phyloP scores from a whole-genome alignment of 2,113 vertebrate genomes.

The Mandrillus leucophaeus region DNA sequence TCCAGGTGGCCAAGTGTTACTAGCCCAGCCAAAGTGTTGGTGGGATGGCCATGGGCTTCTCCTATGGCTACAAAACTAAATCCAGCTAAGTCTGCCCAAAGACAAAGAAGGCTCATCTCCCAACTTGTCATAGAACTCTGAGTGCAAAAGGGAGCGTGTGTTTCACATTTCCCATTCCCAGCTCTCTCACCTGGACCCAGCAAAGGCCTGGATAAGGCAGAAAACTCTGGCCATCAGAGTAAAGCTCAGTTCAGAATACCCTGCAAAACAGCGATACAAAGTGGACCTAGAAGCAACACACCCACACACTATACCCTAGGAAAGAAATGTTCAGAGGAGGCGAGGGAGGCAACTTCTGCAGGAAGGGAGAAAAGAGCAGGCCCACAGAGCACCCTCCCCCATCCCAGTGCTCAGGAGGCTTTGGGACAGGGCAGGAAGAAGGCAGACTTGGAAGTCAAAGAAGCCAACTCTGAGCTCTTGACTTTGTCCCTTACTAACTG shows the following conservation, averaged over 20 bases:
- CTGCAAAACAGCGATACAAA: background rate
- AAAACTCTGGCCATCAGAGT: background rate
- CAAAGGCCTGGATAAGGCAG: background rate
- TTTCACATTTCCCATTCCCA: background rate
- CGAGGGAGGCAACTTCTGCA: background rate
- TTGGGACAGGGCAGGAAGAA: rapidly evolving
- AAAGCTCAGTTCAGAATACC: background rate
- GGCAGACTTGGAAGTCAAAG: background rate
- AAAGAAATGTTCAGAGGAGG: background rate
- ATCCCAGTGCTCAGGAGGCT: background rate
- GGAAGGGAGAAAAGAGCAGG: background rate
- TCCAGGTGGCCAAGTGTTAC: background rate
- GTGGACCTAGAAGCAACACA: background rate
- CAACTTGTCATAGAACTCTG: background rate
- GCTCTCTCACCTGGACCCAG: background rate
- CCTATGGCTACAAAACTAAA: background rate
- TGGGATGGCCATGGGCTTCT: background rate
- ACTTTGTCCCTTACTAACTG: background rate
- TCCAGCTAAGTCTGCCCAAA: background rate
- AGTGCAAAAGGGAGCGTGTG: background rate
- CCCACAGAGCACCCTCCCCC: background rate
- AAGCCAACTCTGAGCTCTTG: background rate
- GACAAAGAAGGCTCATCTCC: background rate
- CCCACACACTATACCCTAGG: too few species aligned
- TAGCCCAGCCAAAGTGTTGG: background rate